These are phyloP conservation scores for Gasterosteus aculeatus DNA, from an alignment of 2,113 vertebrate genomes.

Conservation along the genomic window DNA sequence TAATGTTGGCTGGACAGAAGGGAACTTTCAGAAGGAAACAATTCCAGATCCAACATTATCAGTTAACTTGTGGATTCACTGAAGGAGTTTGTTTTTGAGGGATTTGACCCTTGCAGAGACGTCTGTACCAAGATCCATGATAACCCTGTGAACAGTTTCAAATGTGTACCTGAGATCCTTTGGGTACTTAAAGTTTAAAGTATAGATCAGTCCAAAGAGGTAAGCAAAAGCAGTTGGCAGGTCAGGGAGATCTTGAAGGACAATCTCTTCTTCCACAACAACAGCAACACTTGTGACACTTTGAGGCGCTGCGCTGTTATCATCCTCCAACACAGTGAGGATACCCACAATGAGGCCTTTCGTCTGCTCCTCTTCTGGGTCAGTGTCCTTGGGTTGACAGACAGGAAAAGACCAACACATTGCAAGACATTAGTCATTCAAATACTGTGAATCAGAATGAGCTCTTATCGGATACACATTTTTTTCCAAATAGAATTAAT, in stretches of 20 bases:
- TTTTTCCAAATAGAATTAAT: slow-evolving; percentile 12
- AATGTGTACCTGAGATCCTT: slow-evolving; percentile 23
- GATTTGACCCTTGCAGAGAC: slow-evolving; percentile 23
- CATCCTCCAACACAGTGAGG: slow-evolving; percentile 20
- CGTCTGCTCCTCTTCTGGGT: slow-evolving; percentile 16
- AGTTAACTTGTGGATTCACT: background rate
- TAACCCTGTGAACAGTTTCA: slow-evolving; percentile 21
- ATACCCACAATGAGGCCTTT: slow-evolving; percentile 16
- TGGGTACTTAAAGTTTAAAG: slow-evolving; percentile 8
- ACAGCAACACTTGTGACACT: slow-evolving; percentile 6
- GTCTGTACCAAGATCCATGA: slow-evolving; percentile 26
- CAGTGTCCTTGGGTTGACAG: slow-evolving; percentile 12
- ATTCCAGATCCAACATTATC: too few species aligned
- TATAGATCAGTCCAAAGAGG: slow-evolving; percentile 19
- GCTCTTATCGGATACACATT: background rate
- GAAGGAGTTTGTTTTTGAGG: slow-evolving; percentile 28
- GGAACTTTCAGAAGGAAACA: too few species aligned
- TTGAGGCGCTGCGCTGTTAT: background rate
- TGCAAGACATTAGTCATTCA: slow-evolving; percentile 13
- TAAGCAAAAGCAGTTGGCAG: slow-evolving; percentile 15
- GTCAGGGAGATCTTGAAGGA: slow-evolving; percentile 23
- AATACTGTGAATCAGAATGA: slow-evolving; percentile 1
- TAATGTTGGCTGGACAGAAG: too few species aligned
- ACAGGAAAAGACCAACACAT: slow-evolving; percentile 11
- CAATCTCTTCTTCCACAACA: background rate